Percentiles rank a stretch among this genome's conserved stretches.
These are phyloP conservation scores for Drosophila equinoxialis DNA, from an alignment of 1,140 invertebrate genomes.

Conservation along the genomic window DNA sequence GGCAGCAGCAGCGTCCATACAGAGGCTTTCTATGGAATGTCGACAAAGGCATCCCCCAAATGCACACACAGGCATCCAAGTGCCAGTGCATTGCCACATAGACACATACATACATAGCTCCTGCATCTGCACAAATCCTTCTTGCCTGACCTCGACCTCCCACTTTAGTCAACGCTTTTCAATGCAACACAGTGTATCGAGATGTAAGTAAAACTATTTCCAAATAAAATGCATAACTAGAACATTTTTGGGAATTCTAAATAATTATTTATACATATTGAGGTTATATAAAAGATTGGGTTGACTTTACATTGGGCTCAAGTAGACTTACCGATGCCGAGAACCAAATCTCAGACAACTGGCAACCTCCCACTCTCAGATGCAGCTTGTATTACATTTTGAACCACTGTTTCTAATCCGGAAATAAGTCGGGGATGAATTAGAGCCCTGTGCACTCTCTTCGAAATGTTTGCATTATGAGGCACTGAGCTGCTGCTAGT, in stretches of 20 bases:
- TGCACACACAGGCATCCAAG: conserved; percentile 59
- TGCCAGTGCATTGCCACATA: conserved; percentile 53
- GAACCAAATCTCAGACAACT: too few species aligned
- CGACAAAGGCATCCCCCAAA: conserved; percentile 56
- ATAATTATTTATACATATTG: too few species aligned
- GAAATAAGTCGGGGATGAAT: conserved; percentile 50
- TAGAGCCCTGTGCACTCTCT: conserved; percentile 57
- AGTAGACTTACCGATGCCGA: too few species aligned
- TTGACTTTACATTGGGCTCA: too few species aligned
- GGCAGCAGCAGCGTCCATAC: neutral
- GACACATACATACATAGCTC: neutral
- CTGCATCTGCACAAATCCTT: conserved; percentile 22
- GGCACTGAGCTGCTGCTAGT: conserved; percentile 54
- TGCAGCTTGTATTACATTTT: neutral
- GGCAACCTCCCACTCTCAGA: too few species aligned
- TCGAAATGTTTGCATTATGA: conserved; percentile 76
- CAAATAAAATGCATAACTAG: neutral
- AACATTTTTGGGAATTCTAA: too few species aligned
- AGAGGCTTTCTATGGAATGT: conserved; percentile 47
- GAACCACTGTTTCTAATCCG: conserved; percentile 33
- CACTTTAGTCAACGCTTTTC: neutral
- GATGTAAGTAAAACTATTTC: neutral
- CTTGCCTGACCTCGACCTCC: neutral
- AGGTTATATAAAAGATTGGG: too few species aligned
- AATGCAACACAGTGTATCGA: neutral